These are phyloP conservation scores for Helicoverpa armigera DNA, from an alignment of 1,140 invertebrate species.

Conservation along the genomic window DNA sequence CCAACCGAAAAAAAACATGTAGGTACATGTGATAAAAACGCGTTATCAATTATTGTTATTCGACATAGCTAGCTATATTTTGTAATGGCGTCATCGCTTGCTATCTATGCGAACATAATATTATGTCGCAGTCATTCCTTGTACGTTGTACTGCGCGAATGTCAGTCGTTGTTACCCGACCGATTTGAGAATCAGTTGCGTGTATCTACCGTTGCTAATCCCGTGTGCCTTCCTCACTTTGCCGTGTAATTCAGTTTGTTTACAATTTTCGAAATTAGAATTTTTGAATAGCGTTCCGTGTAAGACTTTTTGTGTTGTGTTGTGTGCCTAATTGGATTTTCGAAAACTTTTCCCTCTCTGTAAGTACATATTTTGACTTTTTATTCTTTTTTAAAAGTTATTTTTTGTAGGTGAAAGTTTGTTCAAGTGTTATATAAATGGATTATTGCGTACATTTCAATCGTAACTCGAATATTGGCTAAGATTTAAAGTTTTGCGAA, in stretches of 20 bases:
- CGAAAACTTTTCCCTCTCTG: not conserved
- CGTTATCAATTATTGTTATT: constrained; percentile 20
- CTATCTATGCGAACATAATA: not conserved
- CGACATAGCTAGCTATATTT: constrained; percentile 7
- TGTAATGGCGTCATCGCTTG: not conserved
- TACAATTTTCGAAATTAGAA: not conserved
- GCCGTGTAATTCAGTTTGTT: constrained; percentile 19
- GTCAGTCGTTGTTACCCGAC: not conserved
- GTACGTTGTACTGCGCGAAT: not conserved
- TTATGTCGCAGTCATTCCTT: constrained; percentile 5
- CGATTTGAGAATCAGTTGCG: constrained; percentile 12
- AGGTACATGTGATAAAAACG: not conserved
- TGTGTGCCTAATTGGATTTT: not conserved
- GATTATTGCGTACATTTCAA: too few relatives aligned
- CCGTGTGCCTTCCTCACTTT: not conserved
- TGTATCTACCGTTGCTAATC: not conserved
- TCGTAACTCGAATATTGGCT: too few relatives aligned
- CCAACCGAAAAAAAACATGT: constrained; percentile 16
- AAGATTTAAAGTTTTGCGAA: not conserved
- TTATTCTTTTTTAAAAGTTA: not conserved
- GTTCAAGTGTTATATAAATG: too few relatives aligned
- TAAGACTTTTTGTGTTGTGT: not conserved
- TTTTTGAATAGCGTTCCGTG: not conserved
- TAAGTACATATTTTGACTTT: not conserved
- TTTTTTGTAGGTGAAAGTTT: constrained; percentile 3